Evolutionary conservation across 2,888 invertebrate species (phyloP).

Genomic region (Trachelus stipa): DNA sequence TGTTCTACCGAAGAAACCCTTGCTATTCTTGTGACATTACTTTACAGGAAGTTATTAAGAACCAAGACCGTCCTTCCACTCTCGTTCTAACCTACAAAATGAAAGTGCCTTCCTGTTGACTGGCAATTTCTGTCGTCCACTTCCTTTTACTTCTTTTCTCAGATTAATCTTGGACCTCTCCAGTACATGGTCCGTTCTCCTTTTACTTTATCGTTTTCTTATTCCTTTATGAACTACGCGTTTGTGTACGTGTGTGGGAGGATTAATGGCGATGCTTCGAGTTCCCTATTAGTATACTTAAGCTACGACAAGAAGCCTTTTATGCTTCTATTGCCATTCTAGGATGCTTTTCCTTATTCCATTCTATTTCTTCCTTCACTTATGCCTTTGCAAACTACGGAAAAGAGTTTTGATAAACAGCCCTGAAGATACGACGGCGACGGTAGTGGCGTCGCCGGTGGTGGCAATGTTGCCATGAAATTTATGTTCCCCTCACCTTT

Average conservation of each 20-base stretch:
- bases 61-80: slow-evolving; percentile 4
- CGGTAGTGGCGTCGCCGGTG: slow-evolving; percentile 18
- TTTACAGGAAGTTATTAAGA: slow-evolving; percentile 35
- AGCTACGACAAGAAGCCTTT: neutral
- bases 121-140: neutral
- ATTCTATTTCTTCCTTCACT: neutral
- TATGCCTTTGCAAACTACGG: neutral
- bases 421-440: slow-evolving; percentile 25
- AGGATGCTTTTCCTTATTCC: neutral
- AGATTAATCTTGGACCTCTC: neutral
- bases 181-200: neutral
- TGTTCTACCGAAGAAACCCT: neutral
- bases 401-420: slow-evolving; percentile 58
- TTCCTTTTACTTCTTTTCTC: neutral
- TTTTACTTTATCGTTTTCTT: neutral
- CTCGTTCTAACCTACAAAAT: neutral
- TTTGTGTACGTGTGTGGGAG: neutral
- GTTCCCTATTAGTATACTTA: neutral
- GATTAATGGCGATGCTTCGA: neutral
- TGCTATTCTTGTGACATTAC: slow-evolving; percentile 20
- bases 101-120: neutral
- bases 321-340: neutral
- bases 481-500: slow-evolving; percentile 53
- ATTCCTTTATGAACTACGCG: neutral
- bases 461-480: slow-evolving; percentile 36